These are phyloP conservation scores for Argya squamiceps DNA, from an alignment of 2,797 vertebrate species.

Conservation along the genomic window DNA sequence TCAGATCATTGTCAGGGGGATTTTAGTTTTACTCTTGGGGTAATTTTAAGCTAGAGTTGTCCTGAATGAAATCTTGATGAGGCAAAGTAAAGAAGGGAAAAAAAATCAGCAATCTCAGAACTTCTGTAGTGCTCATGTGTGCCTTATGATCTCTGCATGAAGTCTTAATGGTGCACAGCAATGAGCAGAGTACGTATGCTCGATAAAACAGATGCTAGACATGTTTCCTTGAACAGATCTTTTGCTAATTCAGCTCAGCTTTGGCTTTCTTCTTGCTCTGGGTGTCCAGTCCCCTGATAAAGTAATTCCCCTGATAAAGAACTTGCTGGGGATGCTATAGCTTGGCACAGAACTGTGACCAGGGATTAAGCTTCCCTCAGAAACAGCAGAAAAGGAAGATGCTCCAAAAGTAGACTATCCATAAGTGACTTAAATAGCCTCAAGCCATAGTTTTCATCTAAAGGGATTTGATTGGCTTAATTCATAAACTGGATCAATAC, in stretches of 20 bases:
- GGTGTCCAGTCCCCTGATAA: not conserved
- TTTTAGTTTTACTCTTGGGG: not conserved
- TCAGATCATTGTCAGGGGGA: not conserved
- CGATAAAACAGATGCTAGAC: constrained; percentile 12
- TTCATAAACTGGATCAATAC: not conserved
- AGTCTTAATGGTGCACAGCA: constrained; percentile 21
- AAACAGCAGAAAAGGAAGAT: not conserved
- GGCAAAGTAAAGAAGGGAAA: constrained; percentile 1
- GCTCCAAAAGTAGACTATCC: not conserved
- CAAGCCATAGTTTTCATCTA: not conserved
- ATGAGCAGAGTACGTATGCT: not conserved
- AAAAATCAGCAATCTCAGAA: not conserved
- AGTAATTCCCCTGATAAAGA: not conserved
- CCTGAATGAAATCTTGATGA: not conserved
- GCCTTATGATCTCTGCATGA: not conserved
- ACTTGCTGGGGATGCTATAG: not conserved
- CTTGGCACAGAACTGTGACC: not conserved
- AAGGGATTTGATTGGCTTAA: not conserved
- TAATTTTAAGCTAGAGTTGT: not conserved
- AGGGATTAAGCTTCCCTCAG: not conserved
- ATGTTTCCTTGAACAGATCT: constrained; percentile 17
- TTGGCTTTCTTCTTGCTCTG: not conserved
- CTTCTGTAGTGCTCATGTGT: not conserved
- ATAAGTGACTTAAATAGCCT: not conserved
- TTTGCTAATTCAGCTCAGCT: not conserved